phyloP scores from a whole-genome alignment of 2,888 invertebrate species.

The Lepas anatifera region DNA sequence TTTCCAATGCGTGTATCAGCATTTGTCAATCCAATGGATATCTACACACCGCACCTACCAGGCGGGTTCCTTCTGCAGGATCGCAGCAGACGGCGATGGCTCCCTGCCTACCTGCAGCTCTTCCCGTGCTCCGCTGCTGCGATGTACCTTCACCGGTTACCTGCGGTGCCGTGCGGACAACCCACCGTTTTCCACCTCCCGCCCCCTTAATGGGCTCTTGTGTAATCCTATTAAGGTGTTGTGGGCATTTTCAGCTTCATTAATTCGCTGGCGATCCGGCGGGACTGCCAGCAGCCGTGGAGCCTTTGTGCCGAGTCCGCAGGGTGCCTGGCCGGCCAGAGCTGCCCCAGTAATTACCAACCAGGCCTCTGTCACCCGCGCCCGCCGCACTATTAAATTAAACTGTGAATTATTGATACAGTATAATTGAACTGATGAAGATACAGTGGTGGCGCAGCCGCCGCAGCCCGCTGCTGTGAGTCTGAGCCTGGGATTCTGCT shows the following conservation, averaged over 20 bases:
- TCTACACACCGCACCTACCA: no score
- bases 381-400: background rate
- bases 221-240: slow-evolving; percentile 2
- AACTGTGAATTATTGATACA: slow-evolving; percentile 3
- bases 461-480: no score
- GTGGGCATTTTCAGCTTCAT: slow-evolving; percentile 9
- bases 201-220: slow-evolving; percentile 11
- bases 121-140: background rate
- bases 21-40: no score
- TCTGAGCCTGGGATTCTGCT: no score
- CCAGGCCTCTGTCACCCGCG: background rate
- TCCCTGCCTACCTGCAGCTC: no score
- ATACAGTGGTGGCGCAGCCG: background rate
- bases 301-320: background rate
- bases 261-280: background rate
- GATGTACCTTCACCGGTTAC: no score
- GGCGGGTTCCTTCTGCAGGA: no score
- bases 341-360: background rate
- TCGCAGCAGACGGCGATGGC: no score
- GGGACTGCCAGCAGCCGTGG: no score
- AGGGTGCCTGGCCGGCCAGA: background rate
- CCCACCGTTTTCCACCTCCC: background rate
- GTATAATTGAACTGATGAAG: slow-evolving; percentile 6
- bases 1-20: no score
- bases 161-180: no score